These are phyloP conservation scores for Tachina grossa DNA, from an alignment of 2,888 invertebrate species.

Conservation along the genomic window DNA sequence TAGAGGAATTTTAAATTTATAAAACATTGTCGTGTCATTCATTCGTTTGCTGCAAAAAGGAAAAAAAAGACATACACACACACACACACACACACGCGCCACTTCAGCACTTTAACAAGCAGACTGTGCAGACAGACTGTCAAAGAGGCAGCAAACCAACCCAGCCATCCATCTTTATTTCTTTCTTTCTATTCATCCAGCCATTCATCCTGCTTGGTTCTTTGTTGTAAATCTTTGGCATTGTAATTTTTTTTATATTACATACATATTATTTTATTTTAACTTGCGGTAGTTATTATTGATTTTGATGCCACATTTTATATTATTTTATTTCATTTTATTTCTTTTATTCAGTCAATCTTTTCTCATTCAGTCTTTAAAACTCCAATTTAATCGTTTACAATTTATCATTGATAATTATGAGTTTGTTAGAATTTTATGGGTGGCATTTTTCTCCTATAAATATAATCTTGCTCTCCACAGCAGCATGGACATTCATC, in stretches of 20 bases:
- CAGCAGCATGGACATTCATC: conserved; percentile 25
- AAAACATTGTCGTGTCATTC: conserved; percentile 53
- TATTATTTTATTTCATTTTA: not conserved
- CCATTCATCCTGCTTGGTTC: not conserved
- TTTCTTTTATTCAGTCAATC: conserved; percentile 20
- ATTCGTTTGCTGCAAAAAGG: conserved; percentile 28
- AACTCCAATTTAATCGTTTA: conserved; percentile 61
- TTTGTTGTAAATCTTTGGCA: conserved; percentile 14
- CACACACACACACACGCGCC: not conserved
- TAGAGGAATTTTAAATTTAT: conserved; percentile 58
- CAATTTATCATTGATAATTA: conserved; percentile 69
- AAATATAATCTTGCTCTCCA: conserved; percentile 10
- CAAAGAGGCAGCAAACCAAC: not conserved
- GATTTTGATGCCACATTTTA: conserved; percentile 53
- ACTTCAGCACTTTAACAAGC: not conserved
- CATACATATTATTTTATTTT: not conserved
- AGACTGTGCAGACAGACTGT: conserved; percentile 22
- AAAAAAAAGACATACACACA: not conserved
- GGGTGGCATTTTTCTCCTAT: conserved; percentile 55
- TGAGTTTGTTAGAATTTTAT: conserved; percentile 61
- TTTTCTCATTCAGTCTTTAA: conserved; percentile 34
- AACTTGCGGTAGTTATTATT: conserved; percentile 43
- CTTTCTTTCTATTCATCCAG: conserved; percentile 13
- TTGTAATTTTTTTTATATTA: conserved; percentile 9
- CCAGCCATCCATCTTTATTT: conserved; percentile 13